Evolutionary conservation across 2,888 invertebrate genomes (phyloP).

Genomic region (Drosophila paranaensis): DNA sequence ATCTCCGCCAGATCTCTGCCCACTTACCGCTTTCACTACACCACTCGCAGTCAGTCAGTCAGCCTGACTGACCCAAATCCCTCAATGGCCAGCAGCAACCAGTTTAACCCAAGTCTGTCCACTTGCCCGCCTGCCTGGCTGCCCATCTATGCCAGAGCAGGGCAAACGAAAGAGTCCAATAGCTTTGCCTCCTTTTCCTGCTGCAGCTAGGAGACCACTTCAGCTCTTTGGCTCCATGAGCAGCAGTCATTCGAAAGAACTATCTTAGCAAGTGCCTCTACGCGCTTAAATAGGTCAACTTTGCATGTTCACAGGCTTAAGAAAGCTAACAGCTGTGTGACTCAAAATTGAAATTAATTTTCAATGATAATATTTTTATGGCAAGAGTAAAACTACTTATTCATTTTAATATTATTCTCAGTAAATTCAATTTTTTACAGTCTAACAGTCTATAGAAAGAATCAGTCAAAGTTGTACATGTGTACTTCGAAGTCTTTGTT

Average conservation of each 20-base stretch:
- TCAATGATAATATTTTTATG: too few relatives aligned
- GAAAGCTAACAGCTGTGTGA: too few relatives aligned
- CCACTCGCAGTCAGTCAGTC: neutral
- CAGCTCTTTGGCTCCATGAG: conserved; percentile 23
- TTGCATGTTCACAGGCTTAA: too few relatives aligned
- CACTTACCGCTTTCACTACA: conserved; percentile 54
- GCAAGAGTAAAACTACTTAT: too few relatives aligned
- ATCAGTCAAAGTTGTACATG: too few relatives aligned
- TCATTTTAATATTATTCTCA: too few relatives aligned
- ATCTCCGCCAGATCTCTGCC: conserved; percentile 59
- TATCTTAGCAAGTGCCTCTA: neutral
- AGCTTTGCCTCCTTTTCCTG: conserved; percentile 23
- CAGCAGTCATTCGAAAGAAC: conserved; percentile 28
- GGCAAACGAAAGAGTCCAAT: conserved; percentile 40
- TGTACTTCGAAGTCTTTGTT: too few relatives aligned
- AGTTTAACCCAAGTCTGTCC: conserved; percentile 62
- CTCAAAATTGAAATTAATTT: too few relatives aligned
- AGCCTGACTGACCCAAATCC: conserved; percentile 69
- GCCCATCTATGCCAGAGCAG: conserved; percentile 52
- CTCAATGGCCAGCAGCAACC: conserved; percentile 22
- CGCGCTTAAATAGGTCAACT: neutral
- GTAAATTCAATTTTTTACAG: too few relatives aligned
- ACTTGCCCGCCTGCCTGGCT: conserved; percentile 29
- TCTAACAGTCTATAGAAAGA: too few relatives aligned
- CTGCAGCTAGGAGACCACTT: conserved; percentile 40